Percentiles rank a stretch among this genome's conserved stretches.
Evolutionary conservation across 2,797 vertebrate genomes (phyloP).

Genomic region (Staurois parvus): DNA sequence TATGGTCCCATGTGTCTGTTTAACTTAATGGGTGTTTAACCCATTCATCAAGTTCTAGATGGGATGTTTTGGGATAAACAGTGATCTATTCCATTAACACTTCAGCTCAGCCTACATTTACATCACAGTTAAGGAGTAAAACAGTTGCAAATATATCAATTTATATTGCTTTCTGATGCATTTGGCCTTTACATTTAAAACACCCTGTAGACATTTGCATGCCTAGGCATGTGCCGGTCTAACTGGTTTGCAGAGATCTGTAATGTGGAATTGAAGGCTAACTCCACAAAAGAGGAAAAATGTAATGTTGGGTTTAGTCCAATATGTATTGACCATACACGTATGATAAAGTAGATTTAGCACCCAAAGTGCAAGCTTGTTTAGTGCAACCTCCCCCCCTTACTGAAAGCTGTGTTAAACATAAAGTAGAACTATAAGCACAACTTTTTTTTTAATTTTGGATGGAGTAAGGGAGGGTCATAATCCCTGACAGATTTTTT

Average conservation of each 20-base stretch:
- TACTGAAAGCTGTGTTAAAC: too few relatives aligned
- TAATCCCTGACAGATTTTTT: too few relatives aligned
- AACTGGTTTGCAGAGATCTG: neutral
- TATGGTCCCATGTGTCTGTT: neutral
- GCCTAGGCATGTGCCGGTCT: constrained; percentile 3
- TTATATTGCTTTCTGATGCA: neutral
- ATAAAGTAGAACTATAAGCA: too few relatives aligned
- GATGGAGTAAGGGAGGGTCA: too few relatives aligned
- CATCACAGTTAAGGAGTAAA: constrained; percentile 4
- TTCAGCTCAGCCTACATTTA: neutral
- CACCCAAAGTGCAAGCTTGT: neutral
- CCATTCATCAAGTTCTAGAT: neutral
- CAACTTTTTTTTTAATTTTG: too few relatives aligned
- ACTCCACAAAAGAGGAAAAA: neutral
- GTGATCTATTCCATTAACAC: neutral
- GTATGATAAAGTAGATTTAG: neutral
- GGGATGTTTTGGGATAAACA: constrained; percentile 31
- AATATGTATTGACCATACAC: neutral
- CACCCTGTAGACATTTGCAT: neutral
- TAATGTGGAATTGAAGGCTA: neutral
- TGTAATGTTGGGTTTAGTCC: neutral
- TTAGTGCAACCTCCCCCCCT: too few relatives aligned
- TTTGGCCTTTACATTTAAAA: neutral
- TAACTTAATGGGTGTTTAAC: constrained; percentile 9
- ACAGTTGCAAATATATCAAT: neutral